Conservation (phyloP, 2,797 vertebrate genomes). For the Nannoperca obscura region DNA sequence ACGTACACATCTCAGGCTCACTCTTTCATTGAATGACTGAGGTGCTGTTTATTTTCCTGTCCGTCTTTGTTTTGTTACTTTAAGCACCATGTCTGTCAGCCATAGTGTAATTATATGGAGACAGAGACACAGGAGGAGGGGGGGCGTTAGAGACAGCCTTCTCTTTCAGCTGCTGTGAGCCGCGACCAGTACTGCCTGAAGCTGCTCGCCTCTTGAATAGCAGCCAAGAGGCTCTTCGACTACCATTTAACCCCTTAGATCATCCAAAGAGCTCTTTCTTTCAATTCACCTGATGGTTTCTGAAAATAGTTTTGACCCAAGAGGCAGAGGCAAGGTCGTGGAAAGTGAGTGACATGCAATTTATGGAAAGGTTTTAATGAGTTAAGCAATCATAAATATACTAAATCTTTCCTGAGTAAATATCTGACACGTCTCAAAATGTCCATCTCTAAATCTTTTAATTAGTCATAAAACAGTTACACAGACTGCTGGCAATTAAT, state of each 20-base stretch:
- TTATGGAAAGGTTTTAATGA: slow-evolving; percentile 10
- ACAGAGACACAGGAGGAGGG: slow-evolving; percentile 82
- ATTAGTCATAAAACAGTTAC: slow-evolving; percentile 12
- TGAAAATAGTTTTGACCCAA: slow-evolving; percentile 13
- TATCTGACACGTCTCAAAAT: slow-evolving; percentile 21
- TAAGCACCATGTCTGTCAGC: slow-evolving; percentile 89
- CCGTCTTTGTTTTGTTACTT: slow-evolving; percentile 88
- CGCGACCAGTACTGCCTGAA: slow-evolving; percentile 78
- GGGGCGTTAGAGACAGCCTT: slow-evolving; percentile 77
- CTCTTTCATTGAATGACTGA: slow-evolving; percentile 63
- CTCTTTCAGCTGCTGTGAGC: slow-evolving; percentile 86
- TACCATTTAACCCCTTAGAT: slow-evolving; percentile 78
- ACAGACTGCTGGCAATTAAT: not conserved
- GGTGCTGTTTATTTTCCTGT: slow-evolving; percentile 86
- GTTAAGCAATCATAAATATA: not conserved
- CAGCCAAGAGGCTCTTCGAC: slow-evolving; percentile 81
- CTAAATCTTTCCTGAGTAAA: not conserved
- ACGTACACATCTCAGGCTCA: slow-evolving; percentile 51
- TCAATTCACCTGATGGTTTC: slow-evolving; percentile 44
- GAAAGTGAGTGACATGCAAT: not conserved
- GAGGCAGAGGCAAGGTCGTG: not conserved
- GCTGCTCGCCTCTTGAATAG: slow-evolving; percentile 79
- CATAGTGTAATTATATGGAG: slow-evolving; percentile 88
- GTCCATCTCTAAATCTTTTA: slow-evolving; percentile 3
- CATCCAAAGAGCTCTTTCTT: slow-evolving; percentile 47